Evolutionary conservation across 2,113 vertebrate species (phyloP).

Genomic region (Xiphophorus maculatus): DNA sequence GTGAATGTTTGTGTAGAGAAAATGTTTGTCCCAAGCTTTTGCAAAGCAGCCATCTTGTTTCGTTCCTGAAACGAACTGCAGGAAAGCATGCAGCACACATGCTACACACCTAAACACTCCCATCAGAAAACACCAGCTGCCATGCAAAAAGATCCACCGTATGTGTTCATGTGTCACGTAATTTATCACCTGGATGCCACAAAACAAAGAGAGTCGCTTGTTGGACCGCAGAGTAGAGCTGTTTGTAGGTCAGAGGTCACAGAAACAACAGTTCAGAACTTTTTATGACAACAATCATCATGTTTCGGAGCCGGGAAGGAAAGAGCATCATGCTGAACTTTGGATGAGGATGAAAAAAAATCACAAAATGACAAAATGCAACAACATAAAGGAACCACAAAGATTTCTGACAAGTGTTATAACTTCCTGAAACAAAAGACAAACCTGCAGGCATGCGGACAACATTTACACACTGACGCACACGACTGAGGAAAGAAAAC

Average conservation of each 20-base stretch:
- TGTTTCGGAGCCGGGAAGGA: slow-evolving; percentile 13
- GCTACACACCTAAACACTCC: slow-evolving; percentile 8
- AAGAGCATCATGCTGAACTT: slow-evolving; percentile 62
- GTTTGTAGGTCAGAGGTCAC: slow-evolving; percentile 34
- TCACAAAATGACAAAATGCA: slow-evolving; percentile 27
- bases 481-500: not conserved
- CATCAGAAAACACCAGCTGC: slow-evolving; percentile 7
- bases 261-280: slow-evolving; percentile 40
- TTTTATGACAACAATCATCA: slow-evolving; percentile 21
- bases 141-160: slow-evolving; percentile 38
- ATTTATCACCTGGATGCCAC: slow-evolving; percentile 21
- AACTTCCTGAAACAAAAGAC: slow-evolving; percentile 49
- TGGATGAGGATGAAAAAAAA: slow-evolving; percentile 25
- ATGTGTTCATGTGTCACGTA: slow-evolving; percentile 36
- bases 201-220: slow-evolving; percentile 35
- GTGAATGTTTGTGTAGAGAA: not conserved
- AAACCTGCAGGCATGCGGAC: slow-evolving; percentile 58
- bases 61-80: slow-evolving; percentile 48
- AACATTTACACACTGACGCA: slow-evolving; percentile 43
- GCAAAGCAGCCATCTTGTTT: slow-evolving; percentile 34
- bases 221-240: slow-evolving; percentile 7
- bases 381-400: slow-evolving; percentile 17
- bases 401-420: slow-evolving; percentile 33
- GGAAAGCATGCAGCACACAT: slow-evolving; percentile 67
- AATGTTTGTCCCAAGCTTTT: slow-evolving; percentile 13